phyloP scores from a whole-genome alignment of 2,888 invertebrate genomes.

The Thyatira batis region DNA sequence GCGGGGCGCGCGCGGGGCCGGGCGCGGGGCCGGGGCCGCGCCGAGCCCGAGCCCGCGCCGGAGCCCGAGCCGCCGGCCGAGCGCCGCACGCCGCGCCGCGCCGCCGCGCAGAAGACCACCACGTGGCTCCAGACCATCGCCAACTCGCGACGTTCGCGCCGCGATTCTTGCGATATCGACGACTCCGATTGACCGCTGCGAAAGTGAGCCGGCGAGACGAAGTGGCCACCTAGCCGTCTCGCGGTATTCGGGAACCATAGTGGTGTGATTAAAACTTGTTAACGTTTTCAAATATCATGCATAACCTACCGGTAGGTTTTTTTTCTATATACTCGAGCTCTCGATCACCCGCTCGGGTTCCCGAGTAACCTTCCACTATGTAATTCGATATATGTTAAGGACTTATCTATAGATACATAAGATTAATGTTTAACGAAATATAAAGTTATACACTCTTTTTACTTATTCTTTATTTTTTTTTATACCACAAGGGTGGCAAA shows the following conservation, averaged over 20 bases:
- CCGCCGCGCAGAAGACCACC: conserved; percentile 60
- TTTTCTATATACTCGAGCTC: too few species aligned
- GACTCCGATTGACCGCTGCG: conserved; percentile 54
- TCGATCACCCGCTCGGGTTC: too few species aligned
- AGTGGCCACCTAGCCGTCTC: too few species aligned
- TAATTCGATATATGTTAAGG: neutral
- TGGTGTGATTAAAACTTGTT: too few species aligned
- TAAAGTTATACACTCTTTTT: too few species aligned
- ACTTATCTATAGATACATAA: neutral
- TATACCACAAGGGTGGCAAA: too few species aligned
- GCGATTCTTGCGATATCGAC: conserved; percentile 63
- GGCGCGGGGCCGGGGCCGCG: conserved; percentile 22
- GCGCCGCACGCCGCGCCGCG: conserved; percentile 68
- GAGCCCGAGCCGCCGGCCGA: conserved; percentile 32
- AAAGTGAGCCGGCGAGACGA: neutral
- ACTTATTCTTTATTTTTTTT: too few species aligned
- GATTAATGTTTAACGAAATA: neutral
- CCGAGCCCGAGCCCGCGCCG: conserved; percentile 31
- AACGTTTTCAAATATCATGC: too few species aligned
- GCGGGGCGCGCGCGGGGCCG: conserved; percentile 18
- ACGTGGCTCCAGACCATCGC: conserved; percentile 61
- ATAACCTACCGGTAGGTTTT: too few species aligned
- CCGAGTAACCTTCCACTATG: too few species aligned
- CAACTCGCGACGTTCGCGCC: conserved; percentile 44
- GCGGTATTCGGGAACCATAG: too few species aligned